Percentiles rank a stretch among this genome's conserved stretches.
Conservation (phyloP, 2,797 vertebrate species). For the Notamacropus eugenii region DNA sequence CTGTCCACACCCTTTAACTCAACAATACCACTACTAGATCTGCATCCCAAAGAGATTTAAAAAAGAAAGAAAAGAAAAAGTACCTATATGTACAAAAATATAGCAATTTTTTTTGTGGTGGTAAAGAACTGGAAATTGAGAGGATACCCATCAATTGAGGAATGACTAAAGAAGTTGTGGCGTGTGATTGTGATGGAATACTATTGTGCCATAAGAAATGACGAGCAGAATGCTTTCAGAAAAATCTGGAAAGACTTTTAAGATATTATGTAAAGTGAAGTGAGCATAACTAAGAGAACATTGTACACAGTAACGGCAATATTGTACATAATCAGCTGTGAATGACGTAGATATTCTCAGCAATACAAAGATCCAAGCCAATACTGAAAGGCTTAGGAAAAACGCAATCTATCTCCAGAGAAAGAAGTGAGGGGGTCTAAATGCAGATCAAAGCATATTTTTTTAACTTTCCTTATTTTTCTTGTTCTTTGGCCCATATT, state of each 20-base stretch:
- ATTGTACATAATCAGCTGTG: background rate
- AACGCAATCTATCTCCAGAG: background rate
- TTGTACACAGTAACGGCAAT: background rate
- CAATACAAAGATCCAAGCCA: background rate
- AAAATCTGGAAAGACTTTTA: background rate
- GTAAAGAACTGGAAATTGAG: background rate
- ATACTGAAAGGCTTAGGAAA: background rate
- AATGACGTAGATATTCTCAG: background rate
- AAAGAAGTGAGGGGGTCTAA: background rate
- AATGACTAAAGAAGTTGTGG: background rate
- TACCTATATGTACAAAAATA: background rate
- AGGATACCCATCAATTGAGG: background rate
- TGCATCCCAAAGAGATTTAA: background rate
- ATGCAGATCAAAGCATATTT: background rate
- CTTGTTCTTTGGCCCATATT: background rate
- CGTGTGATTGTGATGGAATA: background rate
- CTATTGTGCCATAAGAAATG: background rate
- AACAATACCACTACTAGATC: background rate
- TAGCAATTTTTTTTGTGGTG: background rate
- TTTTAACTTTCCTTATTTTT: background rate
- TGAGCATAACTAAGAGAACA: background rate
- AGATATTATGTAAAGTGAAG: background rate
- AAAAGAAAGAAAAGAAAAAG: background rate
- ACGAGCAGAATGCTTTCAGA: background rate
- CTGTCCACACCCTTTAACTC: background rate